Base-by-base conservation (phyloP, 2,797 vertebrate genomes). In the Anguilla obscura region DNA sequence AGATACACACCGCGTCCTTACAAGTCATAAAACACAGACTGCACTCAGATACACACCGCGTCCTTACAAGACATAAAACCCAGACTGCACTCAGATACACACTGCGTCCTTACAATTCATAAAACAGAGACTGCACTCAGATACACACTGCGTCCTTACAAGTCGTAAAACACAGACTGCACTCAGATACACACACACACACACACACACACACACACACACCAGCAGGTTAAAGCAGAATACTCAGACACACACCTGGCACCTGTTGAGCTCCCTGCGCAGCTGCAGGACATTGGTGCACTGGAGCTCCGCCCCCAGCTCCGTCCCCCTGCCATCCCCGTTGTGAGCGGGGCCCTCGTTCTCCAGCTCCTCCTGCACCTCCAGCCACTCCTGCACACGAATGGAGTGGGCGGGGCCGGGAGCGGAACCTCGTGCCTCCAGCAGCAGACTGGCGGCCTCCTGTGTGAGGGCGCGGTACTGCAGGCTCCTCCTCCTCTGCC, bases 251-350 rank as follows among this genome's bases (percentile, higher is more conserved):
- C 84, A 89, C 91, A 98, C 98, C 97, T 98, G 96, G 92, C 94
- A 97, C 93, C 95, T 96, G 90, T 93, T 93, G 54, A 97, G 94
- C 83, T 98, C 97, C 86, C 94, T 94, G 91, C 95, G 96, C 83
- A 97, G 95, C 82, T 97, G 96, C 88, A 95, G 91, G 88, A 96
- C 82, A 50, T 95, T 95, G 86, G 93, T 71, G 74, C 96, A 93
- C 87, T 95, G 92, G 3, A 91, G 79, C 76, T 94, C 93, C 86
- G 94, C 95, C 89, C 92, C 92, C 54, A 74, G 60, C 12, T 33
- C 16, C 52, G 86, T 90, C 85, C 33, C 85, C 85, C 36, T 85
- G 69, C 89, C 92, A 86, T 56, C 87, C 87, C 88, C 89, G 24
- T 90, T 88, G 16, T 93, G 36, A 2, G 79, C 85, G 79, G 92